Conservation (phyloP, 2,888 invertebrate species). For the Athripsodes cinereus region DNA sequence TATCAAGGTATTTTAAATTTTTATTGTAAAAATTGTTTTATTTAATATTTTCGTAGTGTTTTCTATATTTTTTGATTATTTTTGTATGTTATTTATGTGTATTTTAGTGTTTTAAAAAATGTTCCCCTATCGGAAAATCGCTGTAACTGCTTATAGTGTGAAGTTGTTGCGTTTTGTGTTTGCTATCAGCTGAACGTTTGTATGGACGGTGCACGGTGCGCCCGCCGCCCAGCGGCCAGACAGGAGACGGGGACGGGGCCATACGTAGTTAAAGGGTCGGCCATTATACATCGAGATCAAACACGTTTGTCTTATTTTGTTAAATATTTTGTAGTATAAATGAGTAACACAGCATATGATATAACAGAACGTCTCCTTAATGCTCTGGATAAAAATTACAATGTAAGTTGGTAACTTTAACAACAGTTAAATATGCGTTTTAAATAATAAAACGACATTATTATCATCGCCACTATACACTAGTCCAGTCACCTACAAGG, state of each 20-base stretch:
- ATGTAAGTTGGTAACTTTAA: conserved; percentile 71
- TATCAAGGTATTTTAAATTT: too few relatives aligned
- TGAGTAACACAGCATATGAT: conserved; percentile 80
- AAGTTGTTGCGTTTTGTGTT: conserved; percentile 50
- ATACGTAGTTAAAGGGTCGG: conserved; percentile 55
- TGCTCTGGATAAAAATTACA: conserved; percentile 95
- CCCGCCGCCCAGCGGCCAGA: conserved; percentile 1
- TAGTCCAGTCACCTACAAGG: background rate
- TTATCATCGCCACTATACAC: conserved; percentile 6
- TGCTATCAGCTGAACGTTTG: conserved; percentile 56
- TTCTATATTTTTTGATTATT: too few relatives aligned
- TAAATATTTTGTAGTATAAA: conserved; percentile 62
- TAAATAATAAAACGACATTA: conserved; percentile 20
- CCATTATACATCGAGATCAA: conserved; percentile 52
- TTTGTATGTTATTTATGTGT: too few relatives aligned
- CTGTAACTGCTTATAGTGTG: conserved; percentile 33
- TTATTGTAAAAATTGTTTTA: too few relatives aligned
- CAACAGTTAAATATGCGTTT: conserved; percentile 24
- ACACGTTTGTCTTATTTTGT: conserved; percentile 56
- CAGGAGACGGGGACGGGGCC: conserved; percentile 43
- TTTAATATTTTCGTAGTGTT: too few relatives aligned
- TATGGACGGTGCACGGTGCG: conserved; percentile 49
- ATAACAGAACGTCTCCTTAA: conserved; percentile 94
- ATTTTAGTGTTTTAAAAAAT: background rate
- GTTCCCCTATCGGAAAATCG: conserved; percentile 12